Conservation (phyloP, 2,797 vertebrate genomes). For the Syngnathus rostellatus region DNA sequence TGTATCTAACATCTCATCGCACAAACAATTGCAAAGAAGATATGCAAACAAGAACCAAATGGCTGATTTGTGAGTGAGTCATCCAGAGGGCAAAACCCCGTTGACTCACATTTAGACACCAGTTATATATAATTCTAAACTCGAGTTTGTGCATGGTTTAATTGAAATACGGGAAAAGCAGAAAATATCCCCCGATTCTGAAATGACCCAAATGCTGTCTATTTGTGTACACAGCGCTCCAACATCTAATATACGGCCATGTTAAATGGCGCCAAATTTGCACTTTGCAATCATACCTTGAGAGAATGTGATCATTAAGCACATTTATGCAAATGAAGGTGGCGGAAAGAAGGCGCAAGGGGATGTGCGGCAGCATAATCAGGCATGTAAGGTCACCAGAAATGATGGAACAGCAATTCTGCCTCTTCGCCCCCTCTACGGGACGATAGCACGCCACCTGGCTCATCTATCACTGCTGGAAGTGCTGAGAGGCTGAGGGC, state of each 20-base stretch:
- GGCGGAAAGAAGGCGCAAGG: slow-evolving; percentile 47
- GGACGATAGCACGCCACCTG: slow-evolving; percentile 60
- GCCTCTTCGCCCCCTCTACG: slow-evolving; percentile 31
- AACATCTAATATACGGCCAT: background rate
- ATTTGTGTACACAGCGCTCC: background rate
- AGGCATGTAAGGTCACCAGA: slow-evolving; percentile 66
- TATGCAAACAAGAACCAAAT: no score
- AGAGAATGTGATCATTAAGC: slow-evolving; percentile 51
- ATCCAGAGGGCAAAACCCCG: background rate
- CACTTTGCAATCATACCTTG: slow-evolving; percentile 9
- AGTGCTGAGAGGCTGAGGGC: slow-evolving; percentile 65
- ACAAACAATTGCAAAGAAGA: no score
- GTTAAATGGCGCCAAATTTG: slow-evolving; percentile 10
- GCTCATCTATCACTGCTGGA: slow-evolving; percentile 68
- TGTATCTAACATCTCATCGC: no score
- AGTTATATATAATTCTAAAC: background rate
- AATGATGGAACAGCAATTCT: slow-evolving; percentile 62
- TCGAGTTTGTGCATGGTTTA: background rate
- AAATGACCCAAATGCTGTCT: background rate
- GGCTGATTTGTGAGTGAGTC: no score
- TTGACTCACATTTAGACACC: background rate
- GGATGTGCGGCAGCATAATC: slow-evolving; percentile 60
- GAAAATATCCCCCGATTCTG: background rate
- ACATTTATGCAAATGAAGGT: slow-evolving; percentile 51
- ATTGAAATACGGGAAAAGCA: background rate